A percentile compares a stretch with the other conserved stretches of the same genome.
These are phyloP conservation scores for Callionymus lyra DNA, from an alignment of 2,113 vertebrate species.

Conservation along the genomic window DNA sequence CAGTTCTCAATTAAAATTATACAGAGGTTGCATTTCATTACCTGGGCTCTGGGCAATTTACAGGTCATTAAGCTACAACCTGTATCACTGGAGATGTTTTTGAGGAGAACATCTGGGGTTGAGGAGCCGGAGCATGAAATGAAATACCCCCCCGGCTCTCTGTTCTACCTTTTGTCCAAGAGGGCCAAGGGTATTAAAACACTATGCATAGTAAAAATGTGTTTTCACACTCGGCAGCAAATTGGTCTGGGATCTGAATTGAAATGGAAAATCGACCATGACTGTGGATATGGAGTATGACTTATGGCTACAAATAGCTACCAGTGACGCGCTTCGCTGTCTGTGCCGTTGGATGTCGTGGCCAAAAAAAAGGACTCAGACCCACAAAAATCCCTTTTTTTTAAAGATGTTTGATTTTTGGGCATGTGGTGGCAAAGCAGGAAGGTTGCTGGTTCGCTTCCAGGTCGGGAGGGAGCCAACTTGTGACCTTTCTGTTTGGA, in stretches of 20 bases:
- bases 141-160: conserved; percentile 56
- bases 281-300: conserved; percentile 22
- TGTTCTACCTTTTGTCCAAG: conserved; percentile 59
- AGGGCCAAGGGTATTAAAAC: conserved; percentile 54
- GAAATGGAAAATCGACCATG: conserved; percentile 44
- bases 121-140: conserved; percentile 69
- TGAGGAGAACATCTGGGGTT: conserved; percentile 73
- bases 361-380: too few species aligned
- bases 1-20: conserved; percentile 73
- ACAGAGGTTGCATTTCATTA: conserved; percentile 73
- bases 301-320: conserved; percentile 2
- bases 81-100: conserved; percentile 66
- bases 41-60: conserved; percentile 63
- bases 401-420: too few species aligned
- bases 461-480: too few species aligned
- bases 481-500: too few species aligned
- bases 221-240: conserved; percentile 42
- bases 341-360: background rate
- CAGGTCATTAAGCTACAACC: conserved; percentile 67
- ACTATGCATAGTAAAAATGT: conserved; percentile 44
- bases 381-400: too few species aligned
- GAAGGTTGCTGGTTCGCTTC: too few species aligned
- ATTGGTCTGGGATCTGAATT: conserved; percentile 44
- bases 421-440: too few species aligned
- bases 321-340: background rate